These are phyloP conservation scores for Xenentodon cancila DNA, from an alignment of 2,797 vertebrate species.

Conservation along the genomic window DNA sequence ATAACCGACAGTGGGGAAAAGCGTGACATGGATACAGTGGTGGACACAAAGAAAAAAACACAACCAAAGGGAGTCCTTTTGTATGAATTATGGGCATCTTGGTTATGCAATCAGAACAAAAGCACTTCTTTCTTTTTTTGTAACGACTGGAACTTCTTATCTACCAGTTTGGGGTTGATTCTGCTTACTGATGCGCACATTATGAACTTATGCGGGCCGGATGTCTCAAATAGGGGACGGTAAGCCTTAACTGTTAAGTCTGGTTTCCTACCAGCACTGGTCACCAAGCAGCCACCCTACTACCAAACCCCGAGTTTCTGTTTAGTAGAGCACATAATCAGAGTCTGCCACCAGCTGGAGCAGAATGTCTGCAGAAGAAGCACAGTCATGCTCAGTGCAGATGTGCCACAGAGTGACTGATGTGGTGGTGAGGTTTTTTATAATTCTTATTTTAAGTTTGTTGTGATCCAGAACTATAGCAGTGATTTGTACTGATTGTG, in stretches of 20 bases:
- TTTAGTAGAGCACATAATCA: slow-evolving; percentile 88
- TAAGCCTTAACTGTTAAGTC: slow-evolving; percentile 48
- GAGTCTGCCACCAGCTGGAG: slow-evolving; percentile 83
- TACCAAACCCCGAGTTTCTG: slow-evolving; percentile 75
- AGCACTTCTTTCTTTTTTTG: neutral
- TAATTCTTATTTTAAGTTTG: neutral
- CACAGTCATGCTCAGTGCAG: slow-evolving; percentile 36
- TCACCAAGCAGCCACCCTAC: slow-evolving; percentile 73
- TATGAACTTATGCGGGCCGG: slow-evolving; percentile 54
- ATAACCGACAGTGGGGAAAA: slow-evolving; percentile 18
- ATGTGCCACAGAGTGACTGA: slow-evolving; percentile 42
- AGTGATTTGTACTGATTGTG: slow-evolving; percentile 46
- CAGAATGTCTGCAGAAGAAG: slow-evolving; percentile 70
- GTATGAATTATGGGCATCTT: neutral
- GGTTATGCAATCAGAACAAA: neutral
- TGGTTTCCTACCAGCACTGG: slow-evolving; percentile 58
- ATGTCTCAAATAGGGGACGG: slow-evolving; percentile 55
- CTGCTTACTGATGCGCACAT: slow-evolving; percentile 20
- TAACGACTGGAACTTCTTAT: neutral
- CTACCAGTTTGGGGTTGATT: slow-evolving; percentile 23
- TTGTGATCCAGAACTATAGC: slow-evolving; percentile 20
- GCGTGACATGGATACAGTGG: slow-evolving; percentile 1
- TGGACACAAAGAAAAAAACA: neutral
- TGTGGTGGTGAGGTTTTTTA: slow-evolving; percentile 23
- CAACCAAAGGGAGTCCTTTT: neutral